Conservation (phyloP, 2,888 invertebrate species). For the Acanthosepion pharaonis region DNA sequence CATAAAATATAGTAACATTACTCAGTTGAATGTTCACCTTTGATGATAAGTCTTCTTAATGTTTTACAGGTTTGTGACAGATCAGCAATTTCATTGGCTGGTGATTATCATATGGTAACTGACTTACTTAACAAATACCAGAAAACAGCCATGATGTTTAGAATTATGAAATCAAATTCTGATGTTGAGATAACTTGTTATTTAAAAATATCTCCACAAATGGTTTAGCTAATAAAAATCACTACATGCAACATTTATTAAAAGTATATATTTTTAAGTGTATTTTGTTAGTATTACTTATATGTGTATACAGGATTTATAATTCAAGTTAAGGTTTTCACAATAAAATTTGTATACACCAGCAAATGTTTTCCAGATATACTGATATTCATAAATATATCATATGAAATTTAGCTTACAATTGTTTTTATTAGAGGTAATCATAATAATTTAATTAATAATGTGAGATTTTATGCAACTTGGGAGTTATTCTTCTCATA, state of each 20-base stretch:
- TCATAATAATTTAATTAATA: too few species aligned
- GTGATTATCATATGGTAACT: conserved; percentile 1
- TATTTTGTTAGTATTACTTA: too few species aligned
- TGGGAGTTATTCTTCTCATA: too few species aligned
- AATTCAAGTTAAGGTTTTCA: too few species aligned
- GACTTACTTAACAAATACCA: not conserved
- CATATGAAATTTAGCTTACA: too few species aligned
- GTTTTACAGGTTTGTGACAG: not conserved
- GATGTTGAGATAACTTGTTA: not conserved
- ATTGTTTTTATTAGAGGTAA: too few species aligned
- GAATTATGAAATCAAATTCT: not conserved
- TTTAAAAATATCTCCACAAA: not conserved
- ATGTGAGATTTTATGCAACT: too few species aligned
- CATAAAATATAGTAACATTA: not conserved
- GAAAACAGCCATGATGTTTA: not conserved
- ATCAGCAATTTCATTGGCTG: not conserved
- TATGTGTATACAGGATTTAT: too few species aligned
- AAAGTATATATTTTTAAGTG: not conserved
- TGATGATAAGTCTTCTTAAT: not conserved
- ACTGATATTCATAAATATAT: too few species aligned
- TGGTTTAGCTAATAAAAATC: not conserved
- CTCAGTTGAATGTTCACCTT: not conserved
- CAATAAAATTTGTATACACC: too few species aligned
- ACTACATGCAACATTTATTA: not conserved
- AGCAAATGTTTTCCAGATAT: too few species aligned